A percentile compares a stretch with the other conserved stretches of the same genome.
These are phyloP conservation scores for Hippolais icterina DNA, from an alignment of 2,113 vertebrate species.

Conservation along the genomic window DNA sequence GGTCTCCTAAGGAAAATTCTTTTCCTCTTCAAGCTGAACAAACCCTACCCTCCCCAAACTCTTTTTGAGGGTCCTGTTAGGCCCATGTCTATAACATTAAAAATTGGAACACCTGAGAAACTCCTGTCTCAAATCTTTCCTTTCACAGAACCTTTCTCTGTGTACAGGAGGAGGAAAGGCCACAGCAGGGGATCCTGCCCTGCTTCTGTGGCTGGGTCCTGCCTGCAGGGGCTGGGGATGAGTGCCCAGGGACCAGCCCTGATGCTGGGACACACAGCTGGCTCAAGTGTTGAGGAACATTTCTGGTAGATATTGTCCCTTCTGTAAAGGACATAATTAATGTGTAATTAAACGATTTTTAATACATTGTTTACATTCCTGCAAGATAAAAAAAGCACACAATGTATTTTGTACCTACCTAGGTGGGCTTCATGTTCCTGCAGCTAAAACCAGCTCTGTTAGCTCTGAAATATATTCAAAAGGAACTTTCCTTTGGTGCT, in stretches of 20 bases:
- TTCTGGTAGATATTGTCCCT: background rate
- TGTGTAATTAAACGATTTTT: background rate
- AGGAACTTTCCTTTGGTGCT: background rate
- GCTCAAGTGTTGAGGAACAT: background rate
- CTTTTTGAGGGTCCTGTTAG: background rate
- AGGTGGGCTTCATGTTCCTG: background rate
- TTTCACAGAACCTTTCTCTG: background rate
- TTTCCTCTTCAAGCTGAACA: background rate
- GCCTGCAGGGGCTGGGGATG: background rate
- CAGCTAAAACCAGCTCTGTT: background rate
- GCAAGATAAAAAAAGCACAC: rapidly evolving
- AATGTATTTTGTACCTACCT: background rate
- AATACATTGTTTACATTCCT: background rate
- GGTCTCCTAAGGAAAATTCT: background rate
- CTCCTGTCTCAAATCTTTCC: rapidly evolving
- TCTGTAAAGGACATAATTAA: background rate
- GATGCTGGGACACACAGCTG: background rate
- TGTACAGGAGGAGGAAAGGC: background rate
- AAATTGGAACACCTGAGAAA: background rate
- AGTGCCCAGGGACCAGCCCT: background rate
- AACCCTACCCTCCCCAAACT: background rate
- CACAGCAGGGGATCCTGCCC: background rate
- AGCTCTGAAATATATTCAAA: background rate
- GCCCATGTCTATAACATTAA: background rate
- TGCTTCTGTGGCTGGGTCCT: background rate